Percentiles rank a stretch among this genome's conserved stretches.
phyloP scores from a whole-genome alignment of 2,113 vertebrate species.

The Canis aureus region DNA sequence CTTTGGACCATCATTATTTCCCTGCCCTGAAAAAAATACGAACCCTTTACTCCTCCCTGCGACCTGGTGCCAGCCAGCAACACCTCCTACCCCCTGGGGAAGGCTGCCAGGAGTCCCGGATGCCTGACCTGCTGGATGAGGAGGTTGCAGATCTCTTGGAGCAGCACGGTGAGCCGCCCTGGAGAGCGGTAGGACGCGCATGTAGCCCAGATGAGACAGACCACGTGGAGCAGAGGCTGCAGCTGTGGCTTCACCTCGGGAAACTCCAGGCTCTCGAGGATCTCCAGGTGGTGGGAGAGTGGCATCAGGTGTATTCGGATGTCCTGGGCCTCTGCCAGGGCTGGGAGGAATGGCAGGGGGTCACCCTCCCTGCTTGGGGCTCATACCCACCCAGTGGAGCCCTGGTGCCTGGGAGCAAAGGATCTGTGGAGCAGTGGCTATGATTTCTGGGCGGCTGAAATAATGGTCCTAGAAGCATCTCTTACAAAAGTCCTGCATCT shows the following conservation, averaged over 20 bases:
- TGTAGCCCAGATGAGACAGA: slow-evolving; percentile 94
- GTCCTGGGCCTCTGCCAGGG: slow-evolving; percentile 92
- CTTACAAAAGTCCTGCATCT: not conserved
- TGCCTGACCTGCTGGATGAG: slow-evolving; percentile 93
- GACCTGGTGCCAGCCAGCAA: not conserved
- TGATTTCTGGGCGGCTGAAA: not conserved
- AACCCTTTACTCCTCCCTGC: not conserved
- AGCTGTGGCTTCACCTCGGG: slow-evolving; percentile 89
- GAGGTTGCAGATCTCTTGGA: slow-evolving; percentile 95
- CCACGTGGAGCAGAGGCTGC: slow-evolving; percentile 90
- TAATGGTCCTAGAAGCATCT: not conserved
- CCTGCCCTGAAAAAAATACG: not conserved
- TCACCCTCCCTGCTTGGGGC: not conserved
- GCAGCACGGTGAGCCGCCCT: slow-evolving; percentile 89
- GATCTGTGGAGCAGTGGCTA: not conserved
- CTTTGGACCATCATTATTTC: not conserved
- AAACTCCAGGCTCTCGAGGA: slow-evolving; percentile 91
- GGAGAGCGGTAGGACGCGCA: slow-evolving; percentile 91
- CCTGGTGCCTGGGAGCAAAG: not conserved
- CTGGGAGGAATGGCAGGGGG: slow-evolving; percentile 83
- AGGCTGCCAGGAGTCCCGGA: rapidly evolving
- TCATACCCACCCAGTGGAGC: not conserved
- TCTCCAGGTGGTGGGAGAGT: slow-evolving; percentile 88
- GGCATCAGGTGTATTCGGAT: slow-evolving; percentile 90
- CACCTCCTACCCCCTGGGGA: not conserved